These are phyloP conservation scores for Steinernema khuongi DNA, from an alignment of 1,140 invertebrate species.

Conservation along the genomic window DNA sequence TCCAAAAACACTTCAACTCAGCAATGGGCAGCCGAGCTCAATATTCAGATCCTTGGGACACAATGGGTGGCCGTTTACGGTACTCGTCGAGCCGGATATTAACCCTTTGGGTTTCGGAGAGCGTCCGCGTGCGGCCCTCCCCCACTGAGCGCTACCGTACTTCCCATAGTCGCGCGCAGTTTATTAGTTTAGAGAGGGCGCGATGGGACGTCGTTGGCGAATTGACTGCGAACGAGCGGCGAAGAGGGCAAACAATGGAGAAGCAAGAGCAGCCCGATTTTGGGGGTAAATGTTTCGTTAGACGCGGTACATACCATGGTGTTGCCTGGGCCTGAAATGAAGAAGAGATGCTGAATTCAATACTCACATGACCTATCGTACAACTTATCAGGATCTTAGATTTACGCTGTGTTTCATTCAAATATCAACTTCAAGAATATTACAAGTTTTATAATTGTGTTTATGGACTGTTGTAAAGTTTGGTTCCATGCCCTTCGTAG, in stretches of 20 bases:
- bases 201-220: not conserved
- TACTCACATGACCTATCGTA: no score
- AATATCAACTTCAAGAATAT: no score
- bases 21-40: slow-evolving; percentile 8
- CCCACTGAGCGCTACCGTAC: slow-evolving; percentile 3
- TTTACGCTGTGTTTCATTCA: no score
- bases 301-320: no score
- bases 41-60: slow-evolving; percentile 1
- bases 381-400: no score
- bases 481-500: no score
- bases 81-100: slow-evolving; percentile 15
- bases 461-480: no score
- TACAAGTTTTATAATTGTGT: no score
- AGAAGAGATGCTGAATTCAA: no score
- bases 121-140: not conserved
- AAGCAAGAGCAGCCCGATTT: no score
- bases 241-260: slow-evolving; percentile 9
- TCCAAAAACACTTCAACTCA: slow-evolving; percentile 6
- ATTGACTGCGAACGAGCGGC: slow-evolving; percentile 8
- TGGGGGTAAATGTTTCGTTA: no score
- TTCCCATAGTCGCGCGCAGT: not conserved
- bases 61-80: slow-evolving; percentile 16
- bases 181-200: slow-evolving; percentile 15
- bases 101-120: not conserved
- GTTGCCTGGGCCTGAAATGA: no score